Base-by-base conservation (phyloP, 2,113 vertebrate genomes). In the Malurus melanocephalus region DNA sequence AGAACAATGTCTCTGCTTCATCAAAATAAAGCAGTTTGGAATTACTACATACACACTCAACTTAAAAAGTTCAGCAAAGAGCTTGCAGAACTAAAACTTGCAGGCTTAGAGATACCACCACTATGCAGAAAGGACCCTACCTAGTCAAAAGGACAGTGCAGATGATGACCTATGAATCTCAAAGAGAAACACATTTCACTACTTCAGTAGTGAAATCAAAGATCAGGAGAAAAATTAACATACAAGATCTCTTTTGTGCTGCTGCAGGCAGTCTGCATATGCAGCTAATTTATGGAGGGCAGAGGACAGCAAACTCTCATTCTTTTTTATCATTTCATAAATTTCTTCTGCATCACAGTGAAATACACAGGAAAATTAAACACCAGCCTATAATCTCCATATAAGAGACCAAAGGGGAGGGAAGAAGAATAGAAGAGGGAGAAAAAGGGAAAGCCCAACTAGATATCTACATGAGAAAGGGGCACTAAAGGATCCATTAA, bases 171-270 rank as follows among this genome's bases (percentile, higher is more conserved):
- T n/a, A 10, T 4, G 4, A 81, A 72, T 76, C n/a, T 56, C 57
- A 75, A 60, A 56, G 53, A 79, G 24, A 74, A 88, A 66, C 4
- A 26, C 2, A 2, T 60, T 66, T 55, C 30, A 43, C 33, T 81
- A 16, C 22, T 61, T 67, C 42, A 52, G 27, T 18, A 11, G 74
- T 57, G 86, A 84, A 88, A 84, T 59, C 10, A 35, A 48, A 71
- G 30, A 60, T 27, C 33, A 49, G 21, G 48, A 90, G 7, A 80
- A 46, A 78, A 20, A 71, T 16, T 30, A 77, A 73, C 2, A 0
- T 6, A 4, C 9, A 59, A 69, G 11, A 23, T 33, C 23, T 30
- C 64, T 71, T 35, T 17, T 0, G 0, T 48, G 45, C n/a, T 66
- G 33, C 40, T 74, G 33, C 28, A 66, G 6, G 19, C 14, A 46